phyloP scores from a whole-genome alignment of 1,140 invertebrate genomes.

The Melanaphis sacchari region DNA sequence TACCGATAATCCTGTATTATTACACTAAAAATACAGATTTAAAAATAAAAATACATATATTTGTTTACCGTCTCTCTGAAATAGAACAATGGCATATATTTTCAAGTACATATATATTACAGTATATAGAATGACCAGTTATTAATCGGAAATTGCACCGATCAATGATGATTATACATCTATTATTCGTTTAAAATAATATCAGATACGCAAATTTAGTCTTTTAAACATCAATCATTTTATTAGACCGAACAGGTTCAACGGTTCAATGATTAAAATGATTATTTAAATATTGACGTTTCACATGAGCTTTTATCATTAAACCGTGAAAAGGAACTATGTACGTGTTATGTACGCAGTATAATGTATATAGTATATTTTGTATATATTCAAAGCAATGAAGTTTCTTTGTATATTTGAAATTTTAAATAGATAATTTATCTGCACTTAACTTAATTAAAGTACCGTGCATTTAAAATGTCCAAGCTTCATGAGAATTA shows the following conservation, averaged over 20 bases:
- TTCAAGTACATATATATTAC: no score
- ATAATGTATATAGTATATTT: background rate
- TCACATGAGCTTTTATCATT: background rate
- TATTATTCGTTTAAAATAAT: background rate
- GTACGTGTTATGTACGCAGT: background rate
- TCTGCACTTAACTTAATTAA: background rate
- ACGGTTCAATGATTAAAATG: background rate
- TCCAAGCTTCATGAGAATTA: background rate
- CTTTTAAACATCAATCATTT: background rate
- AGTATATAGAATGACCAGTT: background rate
- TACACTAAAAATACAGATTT: background rate
- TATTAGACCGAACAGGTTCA: background rate
- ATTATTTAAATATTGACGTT: slow-evolving; percentile 34
- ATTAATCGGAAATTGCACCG: background rate
- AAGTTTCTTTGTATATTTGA: background rate
- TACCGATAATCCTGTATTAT: background rate
- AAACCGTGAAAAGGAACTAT: background rate
- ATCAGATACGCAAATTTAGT: background rate
- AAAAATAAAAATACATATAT: background rate
- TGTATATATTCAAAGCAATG: background rate
- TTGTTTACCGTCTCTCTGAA: background rate
- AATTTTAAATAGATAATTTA: background rate
- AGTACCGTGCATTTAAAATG: background rate
- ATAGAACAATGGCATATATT: background rate
- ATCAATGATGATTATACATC: background rate